Evolutionary conservation across 2,797 vertebrate species (phyloP), one percentile per base, ranked within the genome.

Genomic region (Galagoides demidoff): DNA sequence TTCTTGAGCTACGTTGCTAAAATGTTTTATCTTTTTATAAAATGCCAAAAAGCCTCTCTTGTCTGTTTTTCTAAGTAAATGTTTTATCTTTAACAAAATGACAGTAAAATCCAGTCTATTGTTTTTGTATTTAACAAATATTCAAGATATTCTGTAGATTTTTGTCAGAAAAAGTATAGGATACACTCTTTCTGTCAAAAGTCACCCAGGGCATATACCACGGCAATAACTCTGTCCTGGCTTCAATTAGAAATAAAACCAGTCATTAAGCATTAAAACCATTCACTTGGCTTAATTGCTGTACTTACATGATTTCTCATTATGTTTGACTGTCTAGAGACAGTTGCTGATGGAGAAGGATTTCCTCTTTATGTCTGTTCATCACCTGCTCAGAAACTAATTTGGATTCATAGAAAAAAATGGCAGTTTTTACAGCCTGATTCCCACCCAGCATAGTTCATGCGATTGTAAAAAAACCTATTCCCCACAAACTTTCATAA

Each of bases 201-300:
- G 37, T 88, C 66, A 9, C 73, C n/a, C 34, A 87, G 88, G 34
- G n/a, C 59, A 52, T 55, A 59, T 74, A 79, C 16, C 4, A 4
- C 17, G 20, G 49, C 19, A 59, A 45, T 93, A 93, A 96, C 39
- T 73, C 81, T 74, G 70, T 29, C 68, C 88, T 39, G 52, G 25
- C 31, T 95, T 96, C 92, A 87, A 14, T 94, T 92, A 92, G 70
- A 92, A 96, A 95, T 97, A 97, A 97, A 97, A 96, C 95, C 92
- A 94, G 92, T 95, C 92, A 95, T 97, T 96, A 96, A 96, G 61
- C 90, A 93, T 92, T 93, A 97, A 96, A 96, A 96, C 82, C 82
- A 74, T 66, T 97, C 85, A 94, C 57, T 96, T 90, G 81, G 20
- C 77, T 96, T 96, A 96, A 97, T 95, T 97, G 93, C 82, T 77